Conservation (phyloP, 2,797 vertebrate genomes). For the Platalea minor region DNA sequence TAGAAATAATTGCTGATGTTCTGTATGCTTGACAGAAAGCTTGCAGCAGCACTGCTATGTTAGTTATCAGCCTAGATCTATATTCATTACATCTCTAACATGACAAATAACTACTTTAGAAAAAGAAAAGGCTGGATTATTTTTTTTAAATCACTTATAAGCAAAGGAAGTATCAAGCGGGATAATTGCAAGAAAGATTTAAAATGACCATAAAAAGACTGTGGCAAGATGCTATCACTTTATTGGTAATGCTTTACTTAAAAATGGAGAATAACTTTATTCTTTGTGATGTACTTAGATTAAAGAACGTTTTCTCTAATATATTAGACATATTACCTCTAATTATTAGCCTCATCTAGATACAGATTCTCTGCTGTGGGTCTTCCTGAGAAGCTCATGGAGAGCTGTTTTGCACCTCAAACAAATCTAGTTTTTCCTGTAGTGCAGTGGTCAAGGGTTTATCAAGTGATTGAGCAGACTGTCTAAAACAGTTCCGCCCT, state of each 20-base stretch:
- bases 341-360: conserved; percentile 5
- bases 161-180: background rate
- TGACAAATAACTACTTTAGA: conserved; percentile 26
- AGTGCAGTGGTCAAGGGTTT: background rate
- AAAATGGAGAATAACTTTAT: background rate
- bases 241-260: background rate
- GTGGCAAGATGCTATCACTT: background rate
- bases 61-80: conserved; percentile 18
- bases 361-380: background rate
- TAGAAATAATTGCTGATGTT: conserved; percentile 32
- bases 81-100: background rate
- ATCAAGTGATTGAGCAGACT: background rate
- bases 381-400: background rate
- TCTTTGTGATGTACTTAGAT: background rate
- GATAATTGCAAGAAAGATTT: conserved; percentile 39
- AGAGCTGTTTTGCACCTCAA: background rate
- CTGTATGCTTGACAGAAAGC: background rate
- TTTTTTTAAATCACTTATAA: background rate
- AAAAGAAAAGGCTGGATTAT: background rate
- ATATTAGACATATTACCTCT: background rate
- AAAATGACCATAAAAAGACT: background rate
- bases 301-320: background rate
- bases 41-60: background rate
- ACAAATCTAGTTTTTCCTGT: background rate
- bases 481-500: background rate